Conservation (phyloP, 2,888 invertebrate species). For the Liposcelis brunnea region DNA sequence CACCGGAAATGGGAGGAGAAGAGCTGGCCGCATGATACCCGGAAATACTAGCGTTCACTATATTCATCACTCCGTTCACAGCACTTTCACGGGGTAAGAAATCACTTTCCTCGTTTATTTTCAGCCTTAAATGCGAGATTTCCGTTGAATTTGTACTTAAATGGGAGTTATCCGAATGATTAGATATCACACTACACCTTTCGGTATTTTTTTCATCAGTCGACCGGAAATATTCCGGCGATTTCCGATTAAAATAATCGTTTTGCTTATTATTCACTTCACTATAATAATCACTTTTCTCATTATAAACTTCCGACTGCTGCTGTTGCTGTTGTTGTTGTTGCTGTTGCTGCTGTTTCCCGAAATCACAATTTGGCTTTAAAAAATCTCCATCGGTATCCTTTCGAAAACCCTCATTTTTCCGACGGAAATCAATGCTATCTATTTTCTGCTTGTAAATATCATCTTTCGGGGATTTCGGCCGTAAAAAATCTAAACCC, state of each 20-base stretch:
- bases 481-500: slow-evolving; percentile 3
- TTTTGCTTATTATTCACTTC: slow-evolving; percentile 2
- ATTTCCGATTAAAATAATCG: slow-evolving; percentile 3
- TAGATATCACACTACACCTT: slow-evolving; percentile 7
- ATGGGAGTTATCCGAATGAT: slow-evolving; percentile 4
- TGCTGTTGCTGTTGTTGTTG: no score
- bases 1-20: slow-evolving; percentile 35
- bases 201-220: not conserved
- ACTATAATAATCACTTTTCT: slow-evolving; percentile 1
- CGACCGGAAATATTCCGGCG: slow-evolving; percentile 2
- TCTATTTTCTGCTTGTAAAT: not conserved
- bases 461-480: slow-evolving; percentile 7
- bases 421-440: not conserved
- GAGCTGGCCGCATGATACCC: slow-evolving; percentile 32
- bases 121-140: slow-evolving; percentile 5
- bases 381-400: slow-evolving; percentile 7
- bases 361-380: slow-evolving; percentile 5
- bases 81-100: slow-evolving; percentile 1
- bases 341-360: no score
- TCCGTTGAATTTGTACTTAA: not conserved
- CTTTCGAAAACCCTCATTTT: not conserved
- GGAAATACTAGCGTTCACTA: slow-evolving; percentile 22
- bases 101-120: slow-evolving; percentile 15
- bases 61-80: slow-evolving; percentile 23
- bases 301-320: slow-evolving; percentile 5